Base-by-base conservation (phyloP, 2,888 invertebrate species). In the Papilio elwesi region DNA sequence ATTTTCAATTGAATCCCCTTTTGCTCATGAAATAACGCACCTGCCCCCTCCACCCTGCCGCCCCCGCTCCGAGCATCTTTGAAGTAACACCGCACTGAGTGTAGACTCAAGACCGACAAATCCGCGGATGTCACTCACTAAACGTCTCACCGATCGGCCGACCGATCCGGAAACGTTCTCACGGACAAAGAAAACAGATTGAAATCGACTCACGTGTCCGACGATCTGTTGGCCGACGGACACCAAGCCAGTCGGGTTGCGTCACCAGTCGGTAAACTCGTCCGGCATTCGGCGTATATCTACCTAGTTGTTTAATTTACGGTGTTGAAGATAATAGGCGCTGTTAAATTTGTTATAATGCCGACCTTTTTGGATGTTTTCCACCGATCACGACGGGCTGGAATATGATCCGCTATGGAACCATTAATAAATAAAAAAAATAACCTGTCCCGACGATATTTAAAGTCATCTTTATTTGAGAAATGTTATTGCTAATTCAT, bases 111-210 rank as follows among this genome's bases (percentile, higher is more conserved):
- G 76, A 78, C 38, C 76, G 81, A 87, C 85, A 77, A 77, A 83
- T 87, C 84, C 81, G 76, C 82, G 77, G 85, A 87, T 85, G 82
- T 85, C 84, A 82, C 82, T 80, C 76, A 74, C 74, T 75, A 73
- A 76, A 77, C 75, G 47, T 70, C 75, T 79, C 76, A 90, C 85
- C 73, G 57, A 83, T 90, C 82, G 75, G 43, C 68, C 78, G 76
- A 90, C 82, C 68, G 73, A 82, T 90, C 84, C 76, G 76, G 81
- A 76, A 75, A 79, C 79, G 80, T 74, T 79, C 80, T 74, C 76
- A 71, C 84, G 90, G 91, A 93, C 92, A 93, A 93, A 93, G 92
- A 90, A 91, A 90, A 88, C 89, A 84, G 87, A 90, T 90, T 87
- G 87, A 83, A 85, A 90, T 89, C 86, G 79, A 75, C 77, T 74